Base-by-base conservation (phyloP, 2,888 invertebrate species). In the Diogma glabrata region DNA sequence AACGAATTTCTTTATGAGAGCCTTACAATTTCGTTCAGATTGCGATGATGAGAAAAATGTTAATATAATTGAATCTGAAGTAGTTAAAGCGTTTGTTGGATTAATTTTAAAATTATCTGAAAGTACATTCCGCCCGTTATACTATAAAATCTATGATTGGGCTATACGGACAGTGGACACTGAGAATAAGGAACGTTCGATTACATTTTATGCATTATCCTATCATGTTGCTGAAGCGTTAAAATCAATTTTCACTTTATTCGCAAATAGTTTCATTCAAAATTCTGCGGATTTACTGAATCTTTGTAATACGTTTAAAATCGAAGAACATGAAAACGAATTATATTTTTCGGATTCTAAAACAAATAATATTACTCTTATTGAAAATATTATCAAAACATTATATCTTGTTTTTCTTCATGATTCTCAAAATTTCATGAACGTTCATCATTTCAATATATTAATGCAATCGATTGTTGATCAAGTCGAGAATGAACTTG, bases 71-170 rank as follows among this genome's bases (percentile, higher is more conserved):
- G 94, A 95, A 70, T 76, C 76, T 14, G 76, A 81, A 60, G 78
- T 89, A 0, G 78, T 90, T 1, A 79, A 84, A 57, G 81, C 89
- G 0, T 70, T 94, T n/a, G 82, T 87, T 2, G 75, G 80, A 47
- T 75, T 93, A 60, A 82, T 92, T 22, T 70, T 95, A 48, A 93
- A 93, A 67, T 71, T 95, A 23, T 92, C 92, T 0, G 95, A 95
- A 67, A 81, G 82, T 1, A 82, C 82, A 36, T 96, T 96, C 69
- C 78, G 88, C 55, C 92, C 94, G 1, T 76, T 95, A 60, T 92
- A 90, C 67, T 83, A 84, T 60, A 82, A 84, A 71, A 74, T 94
- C 14, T 90, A 84, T 64, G 87, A 88, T 62, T 95, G 94, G 94
- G 88, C 91, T 0, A 75, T 80, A 40, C 74, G 81, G 55, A 54